Conservation (phyloP, 2,888 invertebrate species). For the Mesoligia furuncula region DNA sequence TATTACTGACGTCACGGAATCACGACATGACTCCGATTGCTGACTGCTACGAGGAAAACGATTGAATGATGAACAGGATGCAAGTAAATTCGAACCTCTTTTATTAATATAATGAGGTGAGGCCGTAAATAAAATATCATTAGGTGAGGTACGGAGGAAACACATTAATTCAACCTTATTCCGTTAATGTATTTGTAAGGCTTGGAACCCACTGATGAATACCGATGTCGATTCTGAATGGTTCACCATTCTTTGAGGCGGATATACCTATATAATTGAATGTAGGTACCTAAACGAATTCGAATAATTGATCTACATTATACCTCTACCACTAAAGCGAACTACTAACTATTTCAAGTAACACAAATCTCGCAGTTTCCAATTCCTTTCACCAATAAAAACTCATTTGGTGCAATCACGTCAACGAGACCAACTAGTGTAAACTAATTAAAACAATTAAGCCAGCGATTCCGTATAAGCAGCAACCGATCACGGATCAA, state of each 20-base stretch:
- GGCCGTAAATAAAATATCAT: constrained; percentile 62
- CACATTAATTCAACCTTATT: constrained; percentile 72
- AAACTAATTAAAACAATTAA: constrained; percentile 51
- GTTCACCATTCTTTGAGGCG: not conserved
- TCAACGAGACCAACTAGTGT: constrained; percentile 14
- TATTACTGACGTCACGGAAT: constrained; percentile 28
- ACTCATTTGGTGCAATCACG: constrained; percentile 23
- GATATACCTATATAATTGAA: constrained; percentile 6
- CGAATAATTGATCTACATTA: not conserved
- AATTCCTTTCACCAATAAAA: constrained; percentile 17
- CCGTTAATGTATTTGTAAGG: constrained; percentile 73
- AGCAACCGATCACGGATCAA: constrained; percentile 35
- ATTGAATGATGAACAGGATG: constrained; percentile 41
- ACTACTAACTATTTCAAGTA: not conserved
- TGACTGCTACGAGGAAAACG: constrained; percentile 38
- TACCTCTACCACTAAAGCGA: not conserved
- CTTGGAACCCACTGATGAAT: constrained; percentile 57
- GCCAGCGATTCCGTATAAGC: constrained; percentile 21
- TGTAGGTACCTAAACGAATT: constrained; percentile 8
- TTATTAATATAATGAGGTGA: constrained; percentile 60
- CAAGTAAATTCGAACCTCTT: constrained; percentile 48
- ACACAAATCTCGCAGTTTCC: constrained; percentile 12
- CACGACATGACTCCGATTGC: constrained; percentile 17
- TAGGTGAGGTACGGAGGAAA: constrained; percentile 66
- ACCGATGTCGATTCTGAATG: constrained; percentile 30